phyloP scores from a whole-genome alignment of 2,113 vertebrate genomes.

The Cinclus mexicanus region DNA sequence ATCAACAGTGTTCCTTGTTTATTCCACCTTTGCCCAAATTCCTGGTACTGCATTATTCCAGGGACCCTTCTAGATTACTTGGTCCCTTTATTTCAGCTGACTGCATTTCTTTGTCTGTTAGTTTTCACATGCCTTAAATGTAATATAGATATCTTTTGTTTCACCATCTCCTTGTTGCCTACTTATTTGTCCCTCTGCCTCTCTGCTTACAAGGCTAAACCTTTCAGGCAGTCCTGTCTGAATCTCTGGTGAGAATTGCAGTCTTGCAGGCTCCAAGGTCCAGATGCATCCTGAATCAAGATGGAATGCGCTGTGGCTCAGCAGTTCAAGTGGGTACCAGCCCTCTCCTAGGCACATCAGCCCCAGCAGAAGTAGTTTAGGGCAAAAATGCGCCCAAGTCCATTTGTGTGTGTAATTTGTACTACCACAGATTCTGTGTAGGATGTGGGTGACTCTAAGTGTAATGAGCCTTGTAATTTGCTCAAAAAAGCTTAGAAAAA shows the following conservation, averaged over 20 bases:
- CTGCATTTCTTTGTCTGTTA: neutral
- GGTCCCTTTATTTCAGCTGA: neutral
- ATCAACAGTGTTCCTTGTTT: neutral
- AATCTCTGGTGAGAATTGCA: neutral
- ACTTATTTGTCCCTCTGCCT: neutral
- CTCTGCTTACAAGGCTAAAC: neutral
- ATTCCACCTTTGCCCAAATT: neutral
- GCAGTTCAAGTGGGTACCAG: neutral
- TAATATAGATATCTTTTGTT: neutral
- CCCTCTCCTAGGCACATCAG: neutral
- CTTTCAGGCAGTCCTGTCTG: neutral
- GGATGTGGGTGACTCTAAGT: neutral
- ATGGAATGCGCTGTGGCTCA: neutral
- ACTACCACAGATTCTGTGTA: neutral
- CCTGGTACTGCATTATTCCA: neutral
- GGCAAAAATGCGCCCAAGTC: neutral
- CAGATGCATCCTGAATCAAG: fast-evolving
- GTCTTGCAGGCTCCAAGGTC: neutral
- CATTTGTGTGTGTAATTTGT: neutral
- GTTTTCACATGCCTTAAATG: neutral
- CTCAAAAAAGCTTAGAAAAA: conserved; percentile 49
- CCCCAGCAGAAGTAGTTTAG: neutral
- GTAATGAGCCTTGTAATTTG: conserved; percentile 49
- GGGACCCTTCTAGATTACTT: neutral
- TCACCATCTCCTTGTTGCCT: neutral